These are phyloP conservation scores for Drosophila paulistorum DNA, from an alignment of 1,140 invertebrate genomes.

Conservation along the genomic window DNA sequence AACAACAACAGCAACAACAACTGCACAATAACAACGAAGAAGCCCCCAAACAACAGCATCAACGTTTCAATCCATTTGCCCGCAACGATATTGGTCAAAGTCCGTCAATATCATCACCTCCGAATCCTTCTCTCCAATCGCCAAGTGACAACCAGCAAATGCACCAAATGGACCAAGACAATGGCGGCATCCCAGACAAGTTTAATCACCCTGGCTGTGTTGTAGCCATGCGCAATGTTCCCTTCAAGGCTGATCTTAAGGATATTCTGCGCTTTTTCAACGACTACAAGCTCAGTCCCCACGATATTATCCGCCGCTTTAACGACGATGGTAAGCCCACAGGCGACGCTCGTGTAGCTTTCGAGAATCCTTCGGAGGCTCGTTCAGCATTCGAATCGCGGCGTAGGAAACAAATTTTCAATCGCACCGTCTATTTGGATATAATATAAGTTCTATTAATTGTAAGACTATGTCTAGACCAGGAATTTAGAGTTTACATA, in stretches of 20 bases:
- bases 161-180: slow-evolving; percentile 7
- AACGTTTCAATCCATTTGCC: slow-evolving; percentile 66
- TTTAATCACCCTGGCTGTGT: slow-evolving; percentile 93
- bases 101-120: neutral
- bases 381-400: slow-evolving; percentile 86
- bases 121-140: neutral
- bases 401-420: slow-evolving; percentile 69
- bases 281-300: slow-evolving; percentile 88
- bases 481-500: neutral
- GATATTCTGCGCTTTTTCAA: slow-evolving; percentile 95
- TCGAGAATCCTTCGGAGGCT: slow-evolving; percentile 90
- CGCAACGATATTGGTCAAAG: slow-evolving; percentile 14
- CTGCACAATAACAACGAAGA: slow-evolving; percentile 29
- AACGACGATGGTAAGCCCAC: slow-evolving; percentile 93
- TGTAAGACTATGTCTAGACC: neutral
- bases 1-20: slow-evolving; percentile 18
- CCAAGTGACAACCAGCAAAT: neutral
- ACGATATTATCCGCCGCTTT: slow-evolving; percentile 92
- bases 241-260: slow-evolving; percentile 91
- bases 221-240: slow-evolving; percentile 92
- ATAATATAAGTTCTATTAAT: slow-evolving; percentile 56
- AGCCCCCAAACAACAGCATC: slow-evolving; percentile 38
- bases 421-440: slow-evolving; percentile 74
- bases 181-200: slow-evolving; percentile 83
- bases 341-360: slow-evolving; percentile 94